A percentile compares a stretch with the other conserved stretches of the same genome.
These are phyloP conservation scores for Stenodera caucasica DNA, from an alignment of 2,888 invertebrate genomes.

Conservation along the genomic window DNA sequence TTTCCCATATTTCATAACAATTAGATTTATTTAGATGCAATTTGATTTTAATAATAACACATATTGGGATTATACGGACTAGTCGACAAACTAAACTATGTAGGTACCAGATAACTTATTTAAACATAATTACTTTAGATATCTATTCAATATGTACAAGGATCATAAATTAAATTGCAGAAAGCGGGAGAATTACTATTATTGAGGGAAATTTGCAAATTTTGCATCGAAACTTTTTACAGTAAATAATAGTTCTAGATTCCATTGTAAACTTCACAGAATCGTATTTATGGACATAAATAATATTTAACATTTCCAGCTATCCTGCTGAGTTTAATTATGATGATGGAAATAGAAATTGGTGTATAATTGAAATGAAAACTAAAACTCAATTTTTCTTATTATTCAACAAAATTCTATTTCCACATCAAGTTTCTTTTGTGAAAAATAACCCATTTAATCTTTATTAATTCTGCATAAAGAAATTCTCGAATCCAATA, in stretches of 20 bases:
- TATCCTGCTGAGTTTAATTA: conserved; percentile 24
- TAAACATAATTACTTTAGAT: not conserved
- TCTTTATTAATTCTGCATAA: too few species aligned
- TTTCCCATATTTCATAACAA: not conserved
- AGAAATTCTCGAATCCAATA: too few species aligned
- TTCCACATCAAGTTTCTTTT: not conserved
- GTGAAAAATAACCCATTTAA: too few species aligned
- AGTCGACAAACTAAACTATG: not conserved
- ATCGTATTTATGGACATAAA: conserved; percentile 1
- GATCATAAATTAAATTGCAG: not conserved
- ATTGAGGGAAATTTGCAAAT: not conserved
- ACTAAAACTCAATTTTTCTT: conserved; percentile 12
- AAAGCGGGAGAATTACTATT: not conserved
- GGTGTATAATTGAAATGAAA: conserved; percentile 20
- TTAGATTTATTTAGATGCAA: not conserved
- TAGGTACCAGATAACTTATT: not conserved
- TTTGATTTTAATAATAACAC: not conserved
- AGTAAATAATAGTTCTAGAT: not conserved
- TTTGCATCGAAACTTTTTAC: not conserved
- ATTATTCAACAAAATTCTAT: conserved; percentile 2
- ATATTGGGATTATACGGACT: not conserved
- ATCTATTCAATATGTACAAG: not conserved
- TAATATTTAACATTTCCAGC: not conserved
- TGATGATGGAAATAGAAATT: conserved; percentile 24
- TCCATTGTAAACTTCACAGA: not conserved